Conservation (phyloP, 2,797 vertebrate species). For the Brachymystax lenok region DNA sequence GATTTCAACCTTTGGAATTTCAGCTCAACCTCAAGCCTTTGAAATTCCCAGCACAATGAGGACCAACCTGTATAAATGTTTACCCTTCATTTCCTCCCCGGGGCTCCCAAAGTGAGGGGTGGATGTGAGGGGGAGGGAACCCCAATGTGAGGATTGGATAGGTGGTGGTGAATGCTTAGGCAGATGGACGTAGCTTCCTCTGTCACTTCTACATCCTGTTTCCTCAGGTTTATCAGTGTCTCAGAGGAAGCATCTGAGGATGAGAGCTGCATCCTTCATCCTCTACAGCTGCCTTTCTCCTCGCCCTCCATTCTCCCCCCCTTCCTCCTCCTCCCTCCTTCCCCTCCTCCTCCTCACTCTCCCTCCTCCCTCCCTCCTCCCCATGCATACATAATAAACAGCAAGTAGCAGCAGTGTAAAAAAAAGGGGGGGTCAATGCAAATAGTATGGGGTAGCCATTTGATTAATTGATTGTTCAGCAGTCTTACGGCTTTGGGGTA, state of each 20-base stretch:
- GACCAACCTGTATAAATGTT: conserved; percentile 8
- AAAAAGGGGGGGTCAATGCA: too few relatives aligned
- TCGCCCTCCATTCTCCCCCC: neutral
- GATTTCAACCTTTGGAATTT: neutral
- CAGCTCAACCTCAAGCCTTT: neutral
- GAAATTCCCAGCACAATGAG: neutral
- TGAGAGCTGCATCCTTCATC: conserved; percentile 38
- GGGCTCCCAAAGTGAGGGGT: neutral
- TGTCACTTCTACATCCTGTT: conserved; percentile 44
- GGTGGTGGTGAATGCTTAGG: conserved; percentile 21
- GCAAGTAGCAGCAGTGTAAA: too few relatives aligned
- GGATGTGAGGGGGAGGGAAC: neutral
- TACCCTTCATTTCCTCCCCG: conserved; percentile 32
- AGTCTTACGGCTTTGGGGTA: too few relatives aligned
- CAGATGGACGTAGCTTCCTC: conserved; percentile 46
- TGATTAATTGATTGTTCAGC: too few relatives aligned
- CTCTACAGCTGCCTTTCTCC: conserved; percentile 25
- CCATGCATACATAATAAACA: too few relatives aligned
- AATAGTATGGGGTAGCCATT: too few relatives aligned
- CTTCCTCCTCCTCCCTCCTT: neutral
- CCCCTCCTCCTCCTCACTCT: too few relatives aligned
- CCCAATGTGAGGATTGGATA: neutral
- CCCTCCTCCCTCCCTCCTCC: neutral
- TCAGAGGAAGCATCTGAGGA: conserved; percentile 38
- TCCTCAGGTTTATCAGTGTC: conserved; percentile 39